Evolutionary conservation across 2,888 invertebrate genomes (phyloP), one percentile per base, ranked within the genome.

Genomic region (Empis livida): DNA sequence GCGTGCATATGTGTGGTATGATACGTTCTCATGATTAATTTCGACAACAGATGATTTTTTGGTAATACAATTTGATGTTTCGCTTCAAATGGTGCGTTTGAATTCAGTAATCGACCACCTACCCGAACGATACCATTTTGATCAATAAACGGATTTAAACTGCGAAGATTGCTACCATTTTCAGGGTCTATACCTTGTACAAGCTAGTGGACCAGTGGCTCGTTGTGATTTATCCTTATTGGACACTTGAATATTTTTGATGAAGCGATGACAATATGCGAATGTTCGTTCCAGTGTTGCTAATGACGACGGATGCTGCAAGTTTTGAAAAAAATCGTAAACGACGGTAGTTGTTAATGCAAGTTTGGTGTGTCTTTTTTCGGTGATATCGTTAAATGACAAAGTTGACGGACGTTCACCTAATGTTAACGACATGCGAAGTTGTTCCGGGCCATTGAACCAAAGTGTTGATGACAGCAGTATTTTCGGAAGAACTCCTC

Each of bases 1-100:
- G 17, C 15, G 23, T 43, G 43, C 11, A 44, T 13, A 27, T 42
- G 11, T 10, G 10, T 20, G 16, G 13, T 15, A 38, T 51, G 46
- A 11, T 41, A 43, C 10, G 35, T 27, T 32, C 17, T 17, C 14
- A 51, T 42, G 5, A 51, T 35, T 27, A 51, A 30, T 32, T 30
- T 46, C 13, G 45, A 27, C 15, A 45, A 15, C 17, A 14, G 41
- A 41, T 40, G 20, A 10, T 40, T 46, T 14, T 35, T 20, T 11
- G 46, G 46, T 13, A 46, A 20, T 30, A 46, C n/a, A 31, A 42
- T 42, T 11, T 35, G 46, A 31, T 46, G 42, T 14, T 41, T 46
- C 4, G 20, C 13, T n/a, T 40, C 32, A 32, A 30, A 42, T 35
- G 35, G 15, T 32, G 4, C 10, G 9, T 14, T 10, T 16, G 38